These are phyloP conservation scores for Rotaria macrura DNA, from an alignment of 2,888 invertebrate species.

Conservation along the genomic window DNA sequence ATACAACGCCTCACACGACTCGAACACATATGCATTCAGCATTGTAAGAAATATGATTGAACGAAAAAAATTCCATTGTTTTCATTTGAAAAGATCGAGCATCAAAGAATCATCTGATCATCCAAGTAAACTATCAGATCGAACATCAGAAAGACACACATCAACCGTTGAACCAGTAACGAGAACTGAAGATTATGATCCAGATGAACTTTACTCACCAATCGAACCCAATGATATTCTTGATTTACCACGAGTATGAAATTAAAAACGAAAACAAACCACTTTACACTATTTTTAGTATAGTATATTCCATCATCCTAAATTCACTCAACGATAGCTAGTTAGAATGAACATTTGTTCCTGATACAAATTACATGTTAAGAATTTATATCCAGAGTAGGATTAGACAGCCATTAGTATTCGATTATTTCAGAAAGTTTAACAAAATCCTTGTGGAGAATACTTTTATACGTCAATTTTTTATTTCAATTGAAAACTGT, in stretches of 20 bases:
- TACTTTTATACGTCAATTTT: too few relatives aligned
- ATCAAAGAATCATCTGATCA: background rate
- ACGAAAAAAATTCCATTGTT: background rate
- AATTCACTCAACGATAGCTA: too few relatives aligned
- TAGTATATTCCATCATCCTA: too few relatives aligned
- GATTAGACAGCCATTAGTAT: too few relatives aligned
- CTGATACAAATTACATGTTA: too few relatives aligned
- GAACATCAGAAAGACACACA: background rate
- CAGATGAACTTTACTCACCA: background rate
- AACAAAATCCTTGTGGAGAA: too few relatives aligned
- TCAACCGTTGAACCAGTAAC: background rate
- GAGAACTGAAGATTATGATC: background rate
- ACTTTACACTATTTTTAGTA: too few relatives aligned
- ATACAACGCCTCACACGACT: background rate
- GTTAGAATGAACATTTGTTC: too few relatives aligned
- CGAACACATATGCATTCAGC: background rate
- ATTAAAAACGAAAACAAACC: background rate
- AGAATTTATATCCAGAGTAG: too few relatives aligned
- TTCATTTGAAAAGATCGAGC: background rate
- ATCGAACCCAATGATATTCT: slow-evolving; percentile 9
- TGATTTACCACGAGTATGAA: background rate
- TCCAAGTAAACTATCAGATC: background rate
- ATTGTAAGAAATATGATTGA: background rate
- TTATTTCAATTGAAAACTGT: too few relatives aligned
- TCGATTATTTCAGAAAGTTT: too few relatives aligned